Evolutionary conservation across 2,797 vertebrate genomes (phyloP).

Genomic region (Telmatherina bonti): DNA sequence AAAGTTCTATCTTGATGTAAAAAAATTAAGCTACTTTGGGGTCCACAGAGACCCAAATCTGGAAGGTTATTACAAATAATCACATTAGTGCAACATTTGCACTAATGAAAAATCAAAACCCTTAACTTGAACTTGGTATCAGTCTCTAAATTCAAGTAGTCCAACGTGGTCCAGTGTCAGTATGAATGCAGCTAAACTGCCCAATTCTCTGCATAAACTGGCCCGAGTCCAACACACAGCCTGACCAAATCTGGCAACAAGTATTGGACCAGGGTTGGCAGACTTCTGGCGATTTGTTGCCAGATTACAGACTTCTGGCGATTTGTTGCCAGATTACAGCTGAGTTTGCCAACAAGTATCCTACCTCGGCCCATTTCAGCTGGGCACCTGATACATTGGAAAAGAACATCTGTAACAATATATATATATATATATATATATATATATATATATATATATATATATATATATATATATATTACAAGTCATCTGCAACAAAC

Average conservation of each 20-base stretch:
- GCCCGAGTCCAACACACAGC: neutral
- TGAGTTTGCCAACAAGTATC: neutral
- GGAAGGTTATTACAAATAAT: neutral
- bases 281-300: neutral
- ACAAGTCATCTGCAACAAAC: slow-evolving; percentile 47
- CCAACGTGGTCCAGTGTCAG: neutral
- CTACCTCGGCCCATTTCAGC: neutral
- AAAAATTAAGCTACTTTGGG: slow-evolving; percentile 4
- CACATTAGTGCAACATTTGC: too few species aligned
- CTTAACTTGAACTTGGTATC: neutral
- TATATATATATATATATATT: too few species aligned
- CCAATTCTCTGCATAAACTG: neutral
- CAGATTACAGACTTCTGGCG: neutral
- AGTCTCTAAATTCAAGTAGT: neutral
- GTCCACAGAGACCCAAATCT: neutral
- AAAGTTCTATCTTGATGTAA: neutral
- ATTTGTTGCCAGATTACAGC: neutral
- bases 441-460: too few species aligned
- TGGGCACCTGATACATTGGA: slow-evolving; percentile 12
- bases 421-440: too few species aligned
- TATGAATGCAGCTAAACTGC: neutral
- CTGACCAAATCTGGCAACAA: neutral
- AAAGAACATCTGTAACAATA: neutral
- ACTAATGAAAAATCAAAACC: too few species aligned
- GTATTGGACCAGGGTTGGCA: neutral